Evolutionary conservation across 1,140 invertebrate genomes (phyloP).

Genomic region (Plectrocnemia conspersa): DNA sequence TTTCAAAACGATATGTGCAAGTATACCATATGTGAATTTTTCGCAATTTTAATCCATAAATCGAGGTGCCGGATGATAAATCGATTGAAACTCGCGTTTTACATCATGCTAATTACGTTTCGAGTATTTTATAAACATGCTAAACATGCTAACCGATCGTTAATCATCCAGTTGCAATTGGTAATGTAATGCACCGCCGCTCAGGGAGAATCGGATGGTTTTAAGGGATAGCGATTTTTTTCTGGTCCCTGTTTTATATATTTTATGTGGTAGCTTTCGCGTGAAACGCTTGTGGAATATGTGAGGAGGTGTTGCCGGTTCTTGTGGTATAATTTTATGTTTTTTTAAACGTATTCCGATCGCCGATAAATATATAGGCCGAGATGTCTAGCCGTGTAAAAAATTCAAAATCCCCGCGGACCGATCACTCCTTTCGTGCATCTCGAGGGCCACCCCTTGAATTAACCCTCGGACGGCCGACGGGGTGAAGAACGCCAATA

Average conservation of each 20-base stretch:
- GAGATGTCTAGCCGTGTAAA: conserved; percentile 26
- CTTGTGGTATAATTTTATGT: conserved; percentile 1
- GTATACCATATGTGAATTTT: too few species aligned
- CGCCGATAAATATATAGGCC: conserved; percentile 32
- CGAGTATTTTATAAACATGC: conserved; percentile 17
- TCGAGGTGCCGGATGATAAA: not conserved
- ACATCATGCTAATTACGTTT: conserved; percentile 28
- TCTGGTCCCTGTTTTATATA: too few species aligned
- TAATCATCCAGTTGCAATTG: conserved; percentile 27
- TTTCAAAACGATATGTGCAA: too few species aligned
- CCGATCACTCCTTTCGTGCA: conserved; percentile 16
- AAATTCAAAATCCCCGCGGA: conserved; percentile 25
- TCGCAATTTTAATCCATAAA: too few species aligned
- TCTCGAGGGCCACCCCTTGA: conserved; percentile 14
- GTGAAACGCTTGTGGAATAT: too few species aligned
- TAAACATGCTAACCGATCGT: conserved; percentile 23
- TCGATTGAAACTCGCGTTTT: conserved; percentile 2
- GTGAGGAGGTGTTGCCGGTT: not conserved
- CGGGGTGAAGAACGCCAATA: too few species aligned
- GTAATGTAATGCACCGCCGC: conserved; percentile 13
- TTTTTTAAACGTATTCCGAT: conserved; percentile 10
- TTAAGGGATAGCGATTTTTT: not conserved
- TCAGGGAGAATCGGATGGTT: not conserved
- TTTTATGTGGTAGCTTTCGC: too few species aligned
- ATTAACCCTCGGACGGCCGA: not conserved